These are phyloP conservation scores for Hippocampus kuda DNA, from an alignment of 2,797 vertebrate species.

Conservation along the genomic window DNA sequence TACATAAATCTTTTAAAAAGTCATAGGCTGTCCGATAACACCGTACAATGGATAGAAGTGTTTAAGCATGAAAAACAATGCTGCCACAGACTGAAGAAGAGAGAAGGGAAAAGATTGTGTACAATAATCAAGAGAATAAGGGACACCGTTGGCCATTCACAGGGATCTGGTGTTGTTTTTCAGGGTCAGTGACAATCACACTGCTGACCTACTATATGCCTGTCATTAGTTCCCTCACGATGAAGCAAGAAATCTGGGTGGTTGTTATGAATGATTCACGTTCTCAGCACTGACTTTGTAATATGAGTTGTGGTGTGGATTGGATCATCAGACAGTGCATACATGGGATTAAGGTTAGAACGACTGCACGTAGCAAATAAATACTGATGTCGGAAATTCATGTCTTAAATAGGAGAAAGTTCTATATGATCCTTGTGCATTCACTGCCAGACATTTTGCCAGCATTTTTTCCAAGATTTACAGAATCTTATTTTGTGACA, in stretches of 20 bases:
- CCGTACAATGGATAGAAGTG: not conserved
- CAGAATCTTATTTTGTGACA: no score
- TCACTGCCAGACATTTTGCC: not conserved
- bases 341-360: not conserved
- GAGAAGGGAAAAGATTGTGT: conserved; percentile 13
- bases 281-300: not conserved
- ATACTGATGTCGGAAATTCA: not conserved
- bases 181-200: conserved; percentile 53
- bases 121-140: conserved; percentile 47
- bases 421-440: not conserved
- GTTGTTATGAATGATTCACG: conserved; percentile 26
- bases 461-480: no score
- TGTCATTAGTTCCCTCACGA: conserved; percentile 43
- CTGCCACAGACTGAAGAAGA: conserved; percentile 10
- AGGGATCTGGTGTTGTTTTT: conserved; percentile 55
- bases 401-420: not conserved
- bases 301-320: not conserved
- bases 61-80: conserved; percentile 10
- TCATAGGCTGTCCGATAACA: not conserved
- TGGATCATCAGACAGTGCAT: not conserved
- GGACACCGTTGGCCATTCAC: conserved; percentile 21
- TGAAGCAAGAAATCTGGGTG: not conserved
- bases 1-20: not conserved
- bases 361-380: not conserved
- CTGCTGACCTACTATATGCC: conserved; percentile 65